These are phyloP conservation scores for Drosophila littoralis DNA, from an alignment of 1,140 invertebrate species.

Conservation along the genomic window DNA sequence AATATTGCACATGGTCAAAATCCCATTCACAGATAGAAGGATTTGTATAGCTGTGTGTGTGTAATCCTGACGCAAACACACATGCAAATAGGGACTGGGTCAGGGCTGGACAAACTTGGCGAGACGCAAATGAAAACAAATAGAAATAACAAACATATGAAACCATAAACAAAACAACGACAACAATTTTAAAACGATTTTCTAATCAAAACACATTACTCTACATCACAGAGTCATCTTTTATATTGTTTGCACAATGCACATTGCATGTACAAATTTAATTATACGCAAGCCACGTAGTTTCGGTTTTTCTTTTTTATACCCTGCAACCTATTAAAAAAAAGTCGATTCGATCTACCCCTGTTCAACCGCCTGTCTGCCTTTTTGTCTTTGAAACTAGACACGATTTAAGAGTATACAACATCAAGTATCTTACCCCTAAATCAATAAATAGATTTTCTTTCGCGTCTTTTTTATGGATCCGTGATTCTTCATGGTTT, in stretches of 20 bases:
- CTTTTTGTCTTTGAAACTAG: too few species aligned
- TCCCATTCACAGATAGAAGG: constrained; percentile 69
- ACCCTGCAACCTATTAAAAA: constrained; percentile 40
- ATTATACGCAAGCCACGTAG: constrained; percentile 54
- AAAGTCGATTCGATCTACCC: too few species aligned
- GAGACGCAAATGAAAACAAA: constrained; percentile 52
- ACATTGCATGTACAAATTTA: constrained; percentile 55
- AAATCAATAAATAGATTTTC: too few species aligned
- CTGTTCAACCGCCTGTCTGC: too few species aligned
- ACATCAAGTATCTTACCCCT: too few species aligned
- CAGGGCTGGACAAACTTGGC: constrained; percentile 35
- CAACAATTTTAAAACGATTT: constrained; percentile 74
- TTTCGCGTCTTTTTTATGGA: too few species aligned
- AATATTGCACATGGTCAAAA: constrained; percentile 72
- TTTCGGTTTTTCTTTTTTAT: constrained; percentile 19
- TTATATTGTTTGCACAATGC: constrained; percentile 12
- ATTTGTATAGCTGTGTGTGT: constrained; percentile 20
- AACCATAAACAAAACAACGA: constrained; percentile 43
- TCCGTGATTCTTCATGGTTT: too few species aligned
- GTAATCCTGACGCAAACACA: constrained; percentile 32
- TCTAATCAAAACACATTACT: constrained; percentile 76
- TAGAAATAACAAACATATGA: constrained; percentile 34
- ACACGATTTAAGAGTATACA: too few species aligned
- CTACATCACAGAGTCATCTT: constrained; percentile 10
- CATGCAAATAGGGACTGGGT: constrained; percentile 40